Percentiles rank a stretch among this genome's conserved stretches.
These are phyloP conservation scores for Nothoprocta perdicaria DNA, from an alignment of 2,113 vertebrate species.

Conservation along the genomic window DNA sequence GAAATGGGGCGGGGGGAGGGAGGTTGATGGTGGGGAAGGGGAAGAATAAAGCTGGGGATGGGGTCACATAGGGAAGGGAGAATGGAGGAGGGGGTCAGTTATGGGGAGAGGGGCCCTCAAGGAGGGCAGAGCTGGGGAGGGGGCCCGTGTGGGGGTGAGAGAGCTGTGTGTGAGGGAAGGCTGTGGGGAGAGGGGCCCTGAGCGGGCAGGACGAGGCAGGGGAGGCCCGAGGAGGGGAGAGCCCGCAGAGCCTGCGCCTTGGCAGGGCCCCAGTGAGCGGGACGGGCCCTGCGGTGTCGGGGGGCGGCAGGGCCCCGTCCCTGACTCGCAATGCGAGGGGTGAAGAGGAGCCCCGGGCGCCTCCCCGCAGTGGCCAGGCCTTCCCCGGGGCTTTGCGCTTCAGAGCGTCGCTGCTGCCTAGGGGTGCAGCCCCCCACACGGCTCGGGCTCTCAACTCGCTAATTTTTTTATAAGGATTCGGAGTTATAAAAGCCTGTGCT, in stretches of 20 bases:
- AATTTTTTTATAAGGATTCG: background rate
- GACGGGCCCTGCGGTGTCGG: background rate
- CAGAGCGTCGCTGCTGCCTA: rapidly evolving
- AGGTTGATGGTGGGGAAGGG: no score
- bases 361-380: rapidly evolving
- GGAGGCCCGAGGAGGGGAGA: no score
- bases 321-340: rapidly evolving
- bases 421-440: rapidly evolving
- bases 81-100: rapidly evolving
- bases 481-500: background rate
- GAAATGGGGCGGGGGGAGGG: no score
- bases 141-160: no score
- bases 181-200: background rate
- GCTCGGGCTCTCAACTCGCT: rapidly evolving
- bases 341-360: rapidly evolving
- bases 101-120: background rate
- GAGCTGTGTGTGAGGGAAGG: background rate
- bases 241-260: no score
- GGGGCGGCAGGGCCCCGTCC: background rate
- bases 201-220: background rate
- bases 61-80: no score
- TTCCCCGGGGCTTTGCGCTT: background rate
- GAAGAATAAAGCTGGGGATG: no score
- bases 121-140: rapidly evolving
- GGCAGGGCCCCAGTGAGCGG: background rate